Base-by-base conservation (phyloP, 2,888 invertebrate species). In the Priocnemis perturbator region DNA sequence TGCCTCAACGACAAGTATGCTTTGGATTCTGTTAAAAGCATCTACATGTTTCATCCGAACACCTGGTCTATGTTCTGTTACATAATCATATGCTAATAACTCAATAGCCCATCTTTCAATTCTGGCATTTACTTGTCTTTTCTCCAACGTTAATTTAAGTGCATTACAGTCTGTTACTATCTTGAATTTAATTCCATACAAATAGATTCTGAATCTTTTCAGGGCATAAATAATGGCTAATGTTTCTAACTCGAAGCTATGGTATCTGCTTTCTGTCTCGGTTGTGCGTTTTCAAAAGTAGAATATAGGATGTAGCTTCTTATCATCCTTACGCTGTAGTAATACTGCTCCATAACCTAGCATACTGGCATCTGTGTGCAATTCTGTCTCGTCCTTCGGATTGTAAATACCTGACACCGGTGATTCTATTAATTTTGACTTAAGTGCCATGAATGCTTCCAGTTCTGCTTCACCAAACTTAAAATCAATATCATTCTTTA, bases 31-130 rank as follows among this genome's bases (percentile, higher is more conserved):
- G 56, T 79, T 81, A 19, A 83, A 60, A 7, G 81, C 82, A 67
- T 82, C 82, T 7, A 78, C 83, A 52, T 85, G 83, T 20, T 58
- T 58, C 81, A 84, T 83, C 15, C 73, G 59, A 0, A 50, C 63
- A 4, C 71, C 75, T 0, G 74, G 19, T 44, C 84, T 52, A 62
- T 84, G 84, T 23, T 77, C 77, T 0, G 81, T 57, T 11, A 58
- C 65, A 61, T 79, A 84, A 55, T 79, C 76, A 67, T 71, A 77
- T 67, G 78, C 77, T 63, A 79, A 69, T 26, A 86, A 62, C 20
- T 71, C 68, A 2, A 81, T 53, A 37, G 78, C 67, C 86, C 85
- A 86, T 19, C 85, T 44, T 23, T 70, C 58, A 52, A 86, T 86
- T 65, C 83, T 17, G 14, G 55, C 3, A 23, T 23, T 21, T 11